phyloP scores from a whole-genome alignment of 2,888 invertebrate species.

The Ecliptopera silaceata region DNA sequence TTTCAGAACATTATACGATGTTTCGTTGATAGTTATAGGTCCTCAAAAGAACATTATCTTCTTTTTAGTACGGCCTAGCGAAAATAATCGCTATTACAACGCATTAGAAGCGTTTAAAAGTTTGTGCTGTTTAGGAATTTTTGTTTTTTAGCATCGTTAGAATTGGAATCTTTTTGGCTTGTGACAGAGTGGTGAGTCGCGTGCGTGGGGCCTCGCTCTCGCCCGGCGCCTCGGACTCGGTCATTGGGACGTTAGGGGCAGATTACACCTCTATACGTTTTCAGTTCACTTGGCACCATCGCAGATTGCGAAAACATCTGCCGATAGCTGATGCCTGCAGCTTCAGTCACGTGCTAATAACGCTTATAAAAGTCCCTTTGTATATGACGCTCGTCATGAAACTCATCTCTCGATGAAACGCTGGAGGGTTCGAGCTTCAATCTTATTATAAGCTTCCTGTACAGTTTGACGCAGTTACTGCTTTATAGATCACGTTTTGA shows the following conservation, averaged over 20 bases:
- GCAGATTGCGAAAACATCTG: slow-evolving; percentile 2
- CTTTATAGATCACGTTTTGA: background rate
- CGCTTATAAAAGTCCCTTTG: background rate
- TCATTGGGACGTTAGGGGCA: slow-evolving; percentile 23
- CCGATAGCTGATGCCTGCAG: background rate
- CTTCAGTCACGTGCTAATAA: background rate
- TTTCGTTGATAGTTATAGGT: slow-evolving; percentile 5
- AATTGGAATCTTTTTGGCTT: background rate
- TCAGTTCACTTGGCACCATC: slow-evolving; percentile 15
- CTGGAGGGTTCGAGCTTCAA: background rate
- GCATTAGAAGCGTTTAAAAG: slow-evolving; percentile 12
- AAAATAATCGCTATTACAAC: slow-evolving; percentile 5
- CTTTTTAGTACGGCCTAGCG: background rate
- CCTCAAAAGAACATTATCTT: slow-evolving; percentile 9
- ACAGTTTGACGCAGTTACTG: background rate
- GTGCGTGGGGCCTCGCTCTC: slow-evolving; percentile 2
- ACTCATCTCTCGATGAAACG: background rate
- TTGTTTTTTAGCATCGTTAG: background rate
- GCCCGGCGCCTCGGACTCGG: slow-evolving; percentile 11
- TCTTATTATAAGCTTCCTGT: background rate
- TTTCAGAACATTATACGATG: slow-evolving; percentile 6
- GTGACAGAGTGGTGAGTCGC: background rate
- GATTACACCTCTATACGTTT: slow-evolving; percentile 18
- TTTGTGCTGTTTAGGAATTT: background rate
- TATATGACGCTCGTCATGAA: background rate